phyloP scores from a whole-genome alignment of 2,888 invertebrate genomes.

The Athetis lepigone region DNA sequence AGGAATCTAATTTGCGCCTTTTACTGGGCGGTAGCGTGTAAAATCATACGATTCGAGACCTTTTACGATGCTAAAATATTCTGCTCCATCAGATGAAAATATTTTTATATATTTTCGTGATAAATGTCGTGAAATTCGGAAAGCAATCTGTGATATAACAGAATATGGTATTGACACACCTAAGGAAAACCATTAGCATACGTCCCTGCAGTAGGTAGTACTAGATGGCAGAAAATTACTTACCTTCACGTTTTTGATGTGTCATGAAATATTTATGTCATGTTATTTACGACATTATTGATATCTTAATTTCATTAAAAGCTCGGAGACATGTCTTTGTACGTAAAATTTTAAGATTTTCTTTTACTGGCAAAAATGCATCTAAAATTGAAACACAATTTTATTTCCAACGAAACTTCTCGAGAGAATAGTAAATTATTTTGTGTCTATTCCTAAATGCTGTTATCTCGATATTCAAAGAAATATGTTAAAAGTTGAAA shows the following conservation, averaged over 20 bases:
- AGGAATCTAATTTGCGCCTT: conserved; percentile 43
- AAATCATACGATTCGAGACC: conserved; percentile 48
- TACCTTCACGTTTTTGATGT: conserved; percentile 42
- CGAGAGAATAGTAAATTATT: conserved; percentile 1
- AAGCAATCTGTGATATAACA: conserved; percentile 54
- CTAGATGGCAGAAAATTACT: conserved; percentile 60
- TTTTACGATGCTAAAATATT: conserved; percentile 61
- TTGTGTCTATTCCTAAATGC: neutral
- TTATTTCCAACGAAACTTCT: neutral
- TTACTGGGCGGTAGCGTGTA: conserved; percentile 49
- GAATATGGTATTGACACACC: conserved; percentile 62
- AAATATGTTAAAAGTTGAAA: neutral
- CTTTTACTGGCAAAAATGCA: neutral
- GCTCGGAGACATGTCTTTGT: neutral
- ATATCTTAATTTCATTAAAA: conserved; percentile 5
- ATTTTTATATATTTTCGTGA: conserved; percentile 60
- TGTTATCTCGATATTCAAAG: no score
- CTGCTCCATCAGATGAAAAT: conserved; percentile 56
- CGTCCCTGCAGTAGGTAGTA: conserved; percentile 28
- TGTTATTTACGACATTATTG: neutral
- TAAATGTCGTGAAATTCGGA: conserved; percentile 50
- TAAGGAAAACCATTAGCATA: conserved; percentile 54
- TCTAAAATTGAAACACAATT: neutral
- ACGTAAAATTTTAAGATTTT: neutral
- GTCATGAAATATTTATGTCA: conserved; percentile 48